A percentile compares a stretch with the other conserved stretches of the same genome.
Evolutionary conservation across 2,888 invertebrate genomes (phyloP).

Genomic region (Griposia aprilina): DNA sequence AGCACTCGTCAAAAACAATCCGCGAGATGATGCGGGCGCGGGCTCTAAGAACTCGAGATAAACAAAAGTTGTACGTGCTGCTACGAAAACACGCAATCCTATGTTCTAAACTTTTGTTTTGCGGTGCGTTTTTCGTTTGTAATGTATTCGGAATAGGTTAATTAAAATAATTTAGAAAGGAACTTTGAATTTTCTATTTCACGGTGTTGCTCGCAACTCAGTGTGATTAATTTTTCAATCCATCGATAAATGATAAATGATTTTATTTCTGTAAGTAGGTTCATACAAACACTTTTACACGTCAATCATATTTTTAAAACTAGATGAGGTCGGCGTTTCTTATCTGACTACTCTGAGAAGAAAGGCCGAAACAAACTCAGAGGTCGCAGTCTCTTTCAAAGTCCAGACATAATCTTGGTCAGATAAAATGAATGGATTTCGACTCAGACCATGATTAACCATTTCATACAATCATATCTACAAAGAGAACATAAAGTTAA

Average conservation of each 20-base stretch:
- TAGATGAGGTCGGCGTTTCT: too few species aligned
- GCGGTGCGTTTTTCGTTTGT: slow-evolving; percentile 49
- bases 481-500: too few species aligned
- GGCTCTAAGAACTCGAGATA: slow-evolving; percentile 59
- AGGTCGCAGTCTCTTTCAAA: too few species aligned
- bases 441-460: not conserved
- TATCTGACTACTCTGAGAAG: too few species aligned
- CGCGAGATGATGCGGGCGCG: slow-evolving; percentile 58
- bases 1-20: slow-evolving; percentile 55
- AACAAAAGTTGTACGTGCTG: slow-evolving; percentile 51
- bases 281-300: too few species aligned
- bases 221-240: not conserved
- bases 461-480: not conserved
- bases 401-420: too few species aligned
- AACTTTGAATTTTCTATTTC: slow-evolving; percentile 11
- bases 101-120: slow-evolving; percentile 57
- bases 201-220: not conserved
- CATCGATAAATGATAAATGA: too few species aligned
- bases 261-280: too few species aligned
- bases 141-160: slow-evolving; percentile 38
- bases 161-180: slow-evolving; percentile 19
- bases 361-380: too few species aligned
- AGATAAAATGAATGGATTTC: too few species aligned
- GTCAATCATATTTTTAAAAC: too few species aligned
- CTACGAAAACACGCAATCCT: slow-evolving; percentile 56